Evolutionary conservation across 2,888 invertebrate genomes (phyloP), one percentile per base, ranked within the genome.

Genomic region (Hirudinaria manillensis): DNA sequence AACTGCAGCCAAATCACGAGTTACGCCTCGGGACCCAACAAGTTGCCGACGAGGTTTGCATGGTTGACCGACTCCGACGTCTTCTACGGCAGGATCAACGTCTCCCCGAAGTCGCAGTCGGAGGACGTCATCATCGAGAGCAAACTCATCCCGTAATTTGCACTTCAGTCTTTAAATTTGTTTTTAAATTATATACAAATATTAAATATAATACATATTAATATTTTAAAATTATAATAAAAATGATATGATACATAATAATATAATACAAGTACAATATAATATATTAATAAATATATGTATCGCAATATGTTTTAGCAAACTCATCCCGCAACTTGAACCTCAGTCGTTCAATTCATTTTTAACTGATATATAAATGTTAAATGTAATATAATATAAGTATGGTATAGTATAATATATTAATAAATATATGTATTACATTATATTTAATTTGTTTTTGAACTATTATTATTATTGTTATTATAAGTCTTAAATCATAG

Each of bases 41-140:
- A 68, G 16, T 32, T 21, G 32, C 32, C 68, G n/a, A 34, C 61
- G 7, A 73, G 65, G n/a, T 27, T 73, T 34, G 61, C 65, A 19
- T 73, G 73, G 73, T 36, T 73, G 61, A 73, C 55, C 38, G 65
- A 73, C 73, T 19, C 38, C n/a, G 73, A 73, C 34, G 65, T 95
- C 79, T 90, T 90, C 80, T 90, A 90, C 86, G 92, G 92, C 61
- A 89, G 91, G 88, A 92, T 93, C 84, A 84, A 85, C 75, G 79
- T 80, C 34, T 81, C 81, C 67, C 83, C 83, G 19, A 79, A 80
- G 55, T 80, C 81, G 16, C 82, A 82, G 7, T 81, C 82, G 6
- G 80, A 81, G 74, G 80, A 82, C 36, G 82, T 84, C 19, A 81
- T 82, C 27, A 77, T 81, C 45, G 81, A 84, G 67, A 80, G 82